Evolutionary conservation across 2,113 vertebrate species (phyloP).

Genomic region (Chlamydotis undulata): DNA sequence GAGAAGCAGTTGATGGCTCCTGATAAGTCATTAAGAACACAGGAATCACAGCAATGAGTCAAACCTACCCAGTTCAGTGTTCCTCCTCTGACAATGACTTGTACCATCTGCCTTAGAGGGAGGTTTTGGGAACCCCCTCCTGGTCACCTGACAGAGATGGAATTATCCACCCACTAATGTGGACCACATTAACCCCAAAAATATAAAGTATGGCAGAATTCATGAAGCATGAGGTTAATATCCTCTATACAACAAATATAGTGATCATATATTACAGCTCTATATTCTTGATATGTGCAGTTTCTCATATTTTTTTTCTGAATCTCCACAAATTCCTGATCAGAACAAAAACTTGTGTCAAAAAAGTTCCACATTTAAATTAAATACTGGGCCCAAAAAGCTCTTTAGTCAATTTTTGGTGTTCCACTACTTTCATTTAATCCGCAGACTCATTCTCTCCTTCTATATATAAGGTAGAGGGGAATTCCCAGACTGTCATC

Average conservation of each 20-base stretch:
- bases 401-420: not conserved
- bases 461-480: not conserved
- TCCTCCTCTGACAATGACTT: not conserved
- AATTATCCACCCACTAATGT: not conserved
- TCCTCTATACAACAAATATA: not conserved
- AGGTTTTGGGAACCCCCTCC: not conserved
- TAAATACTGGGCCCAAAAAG: not conserved
- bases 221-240: not conserved
- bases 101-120: not conserved
- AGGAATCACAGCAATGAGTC: not conserved
- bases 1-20: not conserved
- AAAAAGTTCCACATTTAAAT: not conserved
- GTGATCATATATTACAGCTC: not conserved
- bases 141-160: not conserved
- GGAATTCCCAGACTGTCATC: not conserved
- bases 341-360: not conserved
- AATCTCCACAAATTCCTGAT: not conserved
- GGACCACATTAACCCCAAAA: not conserved
- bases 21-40: not conserved
- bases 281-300: not conserved
- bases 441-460: not conserved
- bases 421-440: not conserved
- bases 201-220: not conserved
- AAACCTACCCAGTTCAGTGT: not conserved
- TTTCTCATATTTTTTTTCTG: not conserved